A percentile compares a stretch with the other conserved stretches of the same genome.
phyloP scores from a whole-genome alignment of 1,140 invertebrate genomes.

The Akabosia matsudoensis region DNA sequence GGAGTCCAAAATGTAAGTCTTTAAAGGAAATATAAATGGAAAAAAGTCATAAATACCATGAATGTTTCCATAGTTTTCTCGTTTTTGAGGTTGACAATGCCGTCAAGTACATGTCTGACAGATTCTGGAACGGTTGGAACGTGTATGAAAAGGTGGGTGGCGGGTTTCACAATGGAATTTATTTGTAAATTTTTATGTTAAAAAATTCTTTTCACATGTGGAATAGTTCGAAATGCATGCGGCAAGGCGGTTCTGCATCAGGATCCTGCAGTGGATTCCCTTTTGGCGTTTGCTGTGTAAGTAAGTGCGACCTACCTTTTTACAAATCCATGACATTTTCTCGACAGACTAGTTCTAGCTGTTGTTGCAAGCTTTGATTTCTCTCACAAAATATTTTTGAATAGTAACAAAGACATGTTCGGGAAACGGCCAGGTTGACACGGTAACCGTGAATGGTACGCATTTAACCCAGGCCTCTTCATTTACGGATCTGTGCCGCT shows the following conservation, averaged over 20 bases:
- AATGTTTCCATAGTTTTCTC: not conserved
- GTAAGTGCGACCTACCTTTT: not conserved
- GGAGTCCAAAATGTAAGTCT: no score
- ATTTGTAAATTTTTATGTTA: no score
- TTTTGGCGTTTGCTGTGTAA: not conserved
- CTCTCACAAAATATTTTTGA: not conserved
- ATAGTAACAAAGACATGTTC: conserved; percentile 26
- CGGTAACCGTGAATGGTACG: conserved; percentile 31
- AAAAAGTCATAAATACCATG: no score
- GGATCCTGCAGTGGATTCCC: not conserved
- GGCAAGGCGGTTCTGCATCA: not conserved
- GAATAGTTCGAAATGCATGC: not conserved
- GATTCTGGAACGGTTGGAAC: not conserved
- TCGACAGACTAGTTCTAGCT: not conserved
- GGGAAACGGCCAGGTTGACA: not conserved
- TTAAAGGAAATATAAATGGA: no score
- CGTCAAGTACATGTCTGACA: not conserved
- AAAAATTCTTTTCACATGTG: no score
- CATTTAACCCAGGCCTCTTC: conserved; percentile 22
- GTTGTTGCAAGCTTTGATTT: not conserved
- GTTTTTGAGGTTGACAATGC: not conserved
- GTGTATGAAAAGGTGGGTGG: conserved; percentile 7
- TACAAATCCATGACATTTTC: no score
- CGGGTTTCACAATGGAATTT: no score
- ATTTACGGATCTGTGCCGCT: conserved; percentile 15